Percentiles rank a stretch among this genome's conserved stretches.
Conservation (phyloP, 2,113 vertebrate species). For the Tragelaphus buxtoni region DNA sequence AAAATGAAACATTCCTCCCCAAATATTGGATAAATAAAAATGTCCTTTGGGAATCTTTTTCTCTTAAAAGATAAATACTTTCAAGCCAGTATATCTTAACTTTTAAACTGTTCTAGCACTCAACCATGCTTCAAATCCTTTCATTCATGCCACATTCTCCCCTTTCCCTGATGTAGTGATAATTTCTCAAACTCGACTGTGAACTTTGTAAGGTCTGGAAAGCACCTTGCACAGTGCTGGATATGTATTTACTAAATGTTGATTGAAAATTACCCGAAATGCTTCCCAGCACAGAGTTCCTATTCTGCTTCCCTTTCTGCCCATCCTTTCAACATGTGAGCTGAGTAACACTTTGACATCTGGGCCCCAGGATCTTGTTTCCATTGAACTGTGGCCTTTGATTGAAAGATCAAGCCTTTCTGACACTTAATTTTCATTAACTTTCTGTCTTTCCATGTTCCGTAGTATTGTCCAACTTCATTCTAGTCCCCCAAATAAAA, state of each 20-base stretch:
- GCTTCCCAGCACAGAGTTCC: not conserved
- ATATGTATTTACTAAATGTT: not conserved
- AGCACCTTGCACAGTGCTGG: not conserved
- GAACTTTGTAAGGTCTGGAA: not conserved
- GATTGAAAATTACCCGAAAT: not conserved
- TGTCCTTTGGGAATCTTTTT: not conserved
- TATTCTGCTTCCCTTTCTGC: not conserved
- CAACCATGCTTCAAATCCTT: not conserved
- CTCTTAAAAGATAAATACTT: not conserved
- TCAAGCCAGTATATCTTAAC: not conserved
- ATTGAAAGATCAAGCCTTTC: not conserved
- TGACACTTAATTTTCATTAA: not conserved
- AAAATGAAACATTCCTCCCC: not conserved
- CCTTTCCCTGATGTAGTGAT: not conserved
- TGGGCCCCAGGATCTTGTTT: not conserved
- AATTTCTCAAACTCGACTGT: not conserved
- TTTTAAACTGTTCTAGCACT: not conserved
- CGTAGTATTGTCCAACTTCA: not conserved
- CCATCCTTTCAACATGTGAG: not conserved
- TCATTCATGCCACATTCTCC: not conserved
- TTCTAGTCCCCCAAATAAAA: not conserved
- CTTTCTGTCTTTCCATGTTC: not conserved
- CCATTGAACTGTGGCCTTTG: not conserved
- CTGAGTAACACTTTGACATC: not conserved
- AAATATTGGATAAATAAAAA: not conserved